These are phyloP conservation scores for Thymelicus sylvestris DNA, from an alignment of 2,888 invertebrate genomes.

Conservation along the genomic window DNA sequence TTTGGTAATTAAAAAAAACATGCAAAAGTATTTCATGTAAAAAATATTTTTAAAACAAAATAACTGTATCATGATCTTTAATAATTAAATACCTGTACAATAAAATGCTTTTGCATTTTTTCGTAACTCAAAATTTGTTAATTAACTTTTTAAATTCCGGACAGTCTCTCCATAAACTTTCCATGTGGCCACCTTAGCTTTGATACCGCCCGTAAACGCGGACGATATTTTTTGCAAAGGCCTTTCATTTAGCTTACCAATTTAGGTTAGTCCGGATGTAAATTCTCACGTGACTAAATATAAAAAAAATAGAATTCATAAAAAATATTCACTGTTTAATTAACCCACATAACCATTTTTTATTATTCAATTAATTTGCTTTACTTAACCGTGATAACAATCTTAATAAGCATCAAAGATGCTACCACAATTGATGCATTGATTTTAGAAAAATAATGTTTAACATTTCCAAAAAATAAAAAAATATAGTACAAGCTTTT, in stretches of 20 bases:
- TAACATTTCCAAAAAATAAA: no score
- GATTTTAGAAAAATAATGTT: no score
- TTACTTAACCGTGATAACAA: no score
- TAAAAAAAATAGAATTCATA: not conserved
- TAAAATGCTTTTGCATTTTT: no score
- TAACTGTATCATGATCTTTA: no score
- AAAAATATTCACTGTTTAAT: not conserved
- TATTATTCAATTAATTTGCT: not conserved
- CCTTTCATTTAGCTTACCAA: not conserved
- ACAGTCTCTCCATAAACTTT: not conserved
- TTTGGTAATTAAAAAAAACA: no score
- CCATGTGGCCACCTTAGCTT: not conserved
- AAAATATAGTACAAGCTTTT: no score
- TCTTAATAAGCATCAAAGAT: no score
- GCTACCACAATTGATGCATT: not conserved
- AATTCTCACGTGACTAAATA: not conserved
- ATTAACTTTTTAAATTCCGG: not conserved
- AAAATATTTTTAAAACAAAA: no score
- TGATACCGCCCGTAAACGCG: conserved; percentile 5
- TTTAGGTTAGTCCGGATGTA: not conserved
- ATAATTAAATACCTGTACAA: no score
- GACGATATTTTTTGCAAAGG: not conserved
- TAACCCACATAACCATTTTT: not conserved
- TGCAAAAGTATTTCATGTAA: no score
- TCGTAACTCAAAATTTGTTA: no score